Evolutionary conservation across 2,797 vertebrate species (phyloP), one percentile per base, ranked within the genome.

Genomic region (Sternotherus odoratus): DNA sequence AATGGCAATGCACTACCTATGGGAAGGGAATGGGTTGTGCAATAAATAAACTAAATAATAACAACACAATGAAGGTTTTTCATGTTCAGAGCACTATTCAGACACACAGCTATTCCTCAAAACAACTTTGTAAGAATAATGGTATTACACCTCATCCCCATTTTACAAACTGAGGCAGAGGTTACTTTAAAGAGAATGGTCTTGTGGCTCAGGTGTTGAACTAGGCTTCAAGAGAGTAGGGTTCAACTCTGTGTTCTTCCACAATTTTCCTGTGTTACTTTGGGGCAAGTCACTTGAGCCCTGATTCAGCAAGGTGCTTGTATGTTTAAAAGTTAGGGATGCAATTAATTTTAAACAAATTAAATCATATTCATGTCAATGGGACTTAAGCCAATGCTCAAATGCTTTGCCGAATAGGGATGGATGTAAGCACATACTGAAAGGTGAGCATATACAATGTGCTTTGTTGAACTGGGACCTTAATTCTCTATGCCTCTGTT

Each of bases 301-400:
- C 54, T 74, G 89, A 89, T 69, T n/a, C 63, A 69, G 63, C 17
- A 19, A 23, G 63, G n/a, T 79, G 21, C 46, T 88, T 95, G 80
- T 83, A 84, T 77, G 12, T 46, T 88, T 95, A 85, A 87, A 86
- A 39, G 56, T 94, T 50, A 86, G 63, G 33, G 36, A 79, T 30
- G 56, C 56, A 57, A 78, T 85, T 88, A 3, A 3, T 69, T 92
- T 88, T 80, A 81, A 89, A 50, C 12, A 77, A 33, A 9, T 51
- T 75, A 80, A 90, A 79, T 81, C 15, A 5, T 63, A 51, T 74
- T 87, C 90, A 72, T 72, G 77, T 2, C 5, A 24, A 79, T 90
- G 12, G 1, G 87, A 30, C 74, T 82, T 43, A 92, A 82, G 82
- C 1, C 3, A 57, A 57, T 57, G 12, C 28, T 57, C 56, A 57